These are phyloP conservation scores for Cromileptes altivelis DNA, from an alignment of 2,113 vertebrate species.

Conservation along the genomic window DNA sequence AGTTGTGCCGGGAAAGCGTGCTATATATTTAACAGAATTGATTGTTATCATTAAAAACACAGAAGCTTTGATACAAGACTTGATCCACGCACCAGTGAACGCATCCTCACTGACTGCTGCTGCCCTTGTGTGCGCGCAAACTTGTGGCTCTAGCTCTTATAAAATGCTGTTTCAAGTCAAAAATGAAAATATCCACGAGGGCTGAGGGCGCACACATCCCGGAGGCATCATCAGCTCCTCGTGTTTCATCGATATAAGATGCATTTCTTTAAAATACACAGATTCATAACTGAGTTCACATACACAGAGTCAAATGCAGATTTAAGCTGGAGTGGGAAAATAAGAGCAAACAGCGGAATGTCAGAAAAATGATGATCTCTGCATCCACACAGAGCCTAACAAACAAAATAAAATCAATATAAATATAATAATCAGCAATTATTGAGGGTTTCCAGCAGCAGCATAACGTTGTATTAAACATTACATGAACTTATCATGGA, in stretches of 20 bases:
- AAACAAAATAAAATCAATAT: neutral
- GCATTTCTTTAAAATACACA: neutral
- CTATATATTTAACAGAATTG: conserved; percentile 62
- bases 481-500: conserved; percentile 31
- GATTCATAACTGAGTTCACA: conserved; percentile 2
- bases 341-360: neutral
- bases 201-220: neutral
- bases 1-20: conserved; percentile 42
- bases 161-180: neutral
- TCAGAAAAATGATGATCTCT: neutral
- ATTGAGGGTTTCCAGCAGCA: neutral
- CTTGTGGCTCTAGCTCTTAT: neutral
- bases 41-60: conserved; percentile 54
- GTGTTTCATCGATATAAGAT: neutral
- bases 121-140: neutral
- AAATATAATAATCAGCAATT: neutral
- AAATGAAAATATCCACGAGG: neutral
- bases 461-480: conserved; percentile 9
- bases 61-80: conserved; percentile 36
- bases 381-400: neutral
- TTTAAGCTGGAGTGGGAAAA: neutral
- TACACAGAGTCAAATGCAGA: conserved; percentile 1
- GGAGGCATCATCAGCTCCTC: neutral
- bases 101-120: conserved; percentile 14
- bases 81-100: conserved; percentile 18